These are phyloP conservation scores for Sitta carolinensis DNA, from an alignment of 2,797 vertebrate species.

Conservation along the genomic window DNA sequence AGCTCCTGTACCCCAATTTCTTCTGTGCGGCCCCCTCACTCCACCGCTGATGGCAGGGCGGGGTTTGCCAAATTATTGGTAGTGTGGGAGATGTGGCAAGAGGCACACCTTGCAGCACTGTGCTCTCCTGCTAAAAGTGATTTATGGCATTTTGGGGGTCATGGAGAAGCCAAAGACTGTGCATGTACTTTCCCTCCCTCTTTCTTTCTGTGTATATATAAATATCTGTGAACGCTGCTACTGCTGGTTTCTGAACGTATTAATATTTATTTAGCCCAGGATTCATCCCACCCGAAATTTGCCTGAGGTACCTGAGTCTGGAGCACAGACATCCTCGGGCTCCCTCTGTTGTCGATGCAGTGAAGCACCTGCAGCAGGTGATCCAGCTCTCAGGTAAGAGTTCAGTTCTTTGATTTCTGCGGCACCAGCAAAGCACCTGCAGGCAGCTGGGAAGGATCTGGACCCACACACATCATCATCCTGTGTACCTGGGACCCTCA, in stretches of 20 bases:
- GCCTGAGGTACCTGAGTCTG: background rate
- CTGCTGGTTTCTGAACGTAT: background rate
- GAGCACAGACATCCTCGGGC: constrained; percentile 33
- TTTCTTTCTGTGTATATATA: background rate
- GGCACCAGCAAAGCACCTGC: background rate
- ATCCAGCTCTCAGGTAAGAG: background rate
- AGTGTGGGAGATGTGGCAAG: background rate
- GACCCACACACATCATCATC: background rate
- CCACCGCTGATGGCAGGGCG: background rate
- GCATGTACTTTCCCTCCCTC: background rate
- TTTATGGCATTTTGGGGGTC: constrained; percentile 1
- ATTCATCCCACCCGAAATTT: background rate
- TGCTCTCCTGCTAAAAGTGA: background rate
- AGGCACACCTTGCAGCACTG: background rate
- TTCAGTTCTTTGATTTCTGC: background rate
- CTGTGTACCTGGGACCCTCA: background rate
- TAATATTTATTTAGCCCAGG: background rate
- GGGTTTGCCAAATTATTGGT: background rate
- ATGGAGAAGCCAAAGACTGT: background rate
- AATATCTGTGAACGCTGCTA: background rate
- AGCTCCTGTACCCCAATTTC: background rate
- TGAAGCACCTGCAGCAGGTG: constrained; percentile 10
- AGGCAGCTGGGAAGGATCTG: background rate
- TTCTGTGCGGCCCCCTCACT: background rate
- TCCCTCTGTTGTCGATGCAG: constrained; percentile 59